Base-by-base conservation (phyloP, 2,888 invertebrate species). In the Operophtera brumata region DNA sequence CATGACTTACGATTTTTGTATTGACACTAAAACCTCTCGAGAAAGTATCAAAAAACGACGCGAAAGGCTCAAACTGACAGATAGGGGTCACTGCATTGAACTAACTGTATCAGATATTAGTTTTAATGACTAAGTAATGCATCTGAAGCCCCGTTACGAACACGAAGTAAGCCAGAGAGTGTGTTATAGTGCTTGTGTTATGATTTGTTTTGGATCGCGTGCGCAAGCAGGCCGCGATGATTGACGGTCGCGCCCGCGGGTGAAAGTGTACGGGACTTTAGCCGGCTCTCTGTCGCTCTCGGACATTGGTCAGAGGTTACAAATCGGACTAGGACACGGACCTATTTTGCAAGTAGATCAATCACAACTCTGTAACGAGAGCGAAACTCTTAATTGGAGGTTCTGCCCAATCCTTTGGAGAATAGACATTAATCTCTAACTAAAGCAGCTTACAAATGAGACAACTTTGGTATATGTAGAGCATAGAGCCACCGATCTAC, bases 231-330 rank as follows among this genome's bases (percentile, higher is more conserved):
- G 59, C 52, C 57, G 55, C 54, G 61, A 57, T 70, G 67, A 72
- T 66, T 67, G 73, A 70, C 68, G 60, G 52, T 44, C 64, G 64
- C 57, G 44, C 44, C 51, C 56, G 61, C 67, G 56, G 71, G 76
- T 74, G 78, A 77, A 78, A 78, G 78, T 77, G 65, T 71, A 76
- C 78, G 78, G 75, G 71, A 73, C 76, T 75, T 74, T 73, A 65
- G 63, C 57, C 32, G 32, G 47, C 48, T 56, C 54, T 65, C 48
- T 62, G 59, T 52, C 51, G 59, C 65, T 54, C 56, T 63, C 58
- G 36, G 51, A 53, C 55, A 47, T 26, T 52, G 54, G 48, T 56
- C 54, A 43, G 62, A 63, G 70, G 67, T 67, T 65, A 72, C 61
- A 57, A 51, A 48, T 34, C 46, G 47, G 26, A 58, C 36, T 56